Evolutionary conservation across 2,113 vertebrate species (phyloP).

Genomic region (Saguinus midas): DNA sequence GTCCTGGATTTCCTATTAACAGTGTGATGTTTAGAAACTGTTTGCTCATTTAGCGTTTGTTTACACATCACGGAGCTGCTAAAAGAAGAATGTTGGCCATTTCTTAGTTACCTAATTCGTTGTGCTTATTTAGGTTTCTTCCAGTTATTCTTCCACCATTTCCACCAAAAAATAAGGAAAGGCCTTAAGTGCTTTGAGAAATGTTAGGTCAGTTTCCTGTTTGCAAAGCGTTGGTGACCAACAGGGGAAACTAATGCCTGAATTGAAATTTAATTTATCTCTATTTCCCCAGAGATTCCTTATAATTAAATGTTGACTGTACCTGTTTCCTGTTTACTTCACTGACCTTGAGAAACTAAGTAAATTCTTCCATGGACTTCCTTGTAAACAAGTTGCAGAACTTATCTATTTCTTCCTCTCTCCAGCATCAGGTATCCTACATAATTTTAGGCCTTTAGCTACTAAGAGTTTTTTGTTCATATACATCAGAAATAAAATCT

Average conservation of each 20-base stretch:
- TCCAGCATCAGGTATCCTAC: neutral
- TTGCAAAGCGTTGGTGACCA: neutral
- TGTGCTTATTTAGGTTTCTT: constrained; percentile 7
- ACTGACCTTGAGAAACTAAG: neutral
- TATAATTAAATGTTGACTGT: neutral
- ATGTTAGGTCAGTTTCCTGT: constrained; percentile 3
- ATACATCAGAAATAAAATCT: neutral
- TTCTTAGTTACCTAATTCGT: neutral
- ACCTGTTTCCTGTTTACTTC: constrained; percentile 7
- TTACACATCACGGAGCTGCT: neutral
- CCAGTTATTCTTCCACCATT: neutral
- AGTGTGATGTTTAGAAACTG: neutral
- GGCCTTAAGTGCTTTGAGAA: neutral
- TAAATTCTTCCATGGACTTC: neutral
- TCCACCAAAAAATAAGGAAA: neutral
- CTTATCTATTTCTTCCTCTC: neutral
- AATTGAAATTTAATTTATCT: constrained; percentile 22
- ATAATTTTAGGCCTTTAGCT: neutral
- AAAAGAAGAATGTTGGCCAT: neutral
- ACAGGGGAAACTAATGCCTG: neutral
- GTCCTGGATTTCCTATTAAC: neutral
- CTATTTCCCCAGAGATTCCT: neutral
- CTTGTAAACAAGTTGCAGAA: neutral
- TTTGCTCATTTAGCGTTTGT: neutral
- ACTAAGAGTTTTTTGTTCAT: neutral